These are phyloP conservation scores for Sylvia atricapilla DNA, from an alignment of 2,113 vertebrate genomes.

Conservation along the genomic window DNA sequence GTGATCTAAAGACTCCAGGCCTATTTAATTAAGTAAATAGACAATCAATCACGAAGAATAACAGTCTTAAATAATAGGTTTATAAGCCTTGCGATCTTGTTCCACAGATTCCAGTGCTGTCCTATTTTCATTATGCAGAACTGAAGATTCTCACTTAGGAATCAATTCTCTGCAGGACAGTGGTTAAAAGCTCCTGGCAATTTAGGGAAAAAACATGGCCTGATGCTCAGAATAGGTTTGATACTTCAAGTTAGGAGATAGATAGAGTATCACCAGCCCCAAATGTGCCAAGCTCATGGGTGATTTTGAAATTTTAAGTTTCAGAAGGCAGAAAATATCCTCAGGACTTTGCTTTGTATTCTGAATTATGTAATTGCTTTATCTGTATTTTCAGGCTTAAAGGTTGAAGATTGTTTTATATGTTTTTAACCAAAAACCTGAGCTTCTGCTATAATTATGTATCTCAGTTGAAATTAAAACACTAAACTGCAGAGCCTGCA, in stretches of 20 bases:
- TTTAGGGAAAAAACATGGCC: not conserved
- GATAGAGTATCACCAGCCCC: not conserved
- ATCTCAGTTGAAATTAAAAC: not conserved
- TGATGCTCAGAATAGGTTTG: not conserved
- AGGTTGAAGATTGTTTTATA: not conserved
- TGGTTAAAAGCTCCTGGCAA: not conserved
- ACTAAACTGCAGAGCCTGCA: not conserved
- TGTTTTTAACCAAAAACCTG: not conserved
- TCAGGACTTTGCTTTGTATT: not conserved
- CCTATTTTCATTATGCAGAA: not conserved
- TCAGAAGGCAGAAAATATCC: not conserved
- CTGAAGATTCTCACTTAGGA: not conserved
- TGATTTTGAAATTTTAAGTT: not conserved
- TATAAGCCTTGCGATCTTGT: not conserved
- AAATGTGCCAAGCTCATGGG: not conserved
- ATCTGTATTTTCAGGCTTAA: not conserved
- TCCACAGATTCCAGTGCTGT: not conserved
- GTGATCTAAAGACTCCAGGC: not conserved
- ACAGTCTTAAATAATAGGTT: not conserved
- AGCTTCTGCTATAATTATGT: not conserved
- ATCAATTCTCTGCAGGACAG: not conserved
- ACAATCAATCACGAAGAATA: not conserved
- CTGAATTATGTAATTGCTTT: not conserved
- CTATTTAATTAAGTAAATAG: conserved; percentile 18
- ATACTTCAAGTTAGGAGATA: not conserved